Evolutionary conservation across 2,113 vertebrate genomes (phyloP).

Genomic region (Cavia aperea): DNA sequence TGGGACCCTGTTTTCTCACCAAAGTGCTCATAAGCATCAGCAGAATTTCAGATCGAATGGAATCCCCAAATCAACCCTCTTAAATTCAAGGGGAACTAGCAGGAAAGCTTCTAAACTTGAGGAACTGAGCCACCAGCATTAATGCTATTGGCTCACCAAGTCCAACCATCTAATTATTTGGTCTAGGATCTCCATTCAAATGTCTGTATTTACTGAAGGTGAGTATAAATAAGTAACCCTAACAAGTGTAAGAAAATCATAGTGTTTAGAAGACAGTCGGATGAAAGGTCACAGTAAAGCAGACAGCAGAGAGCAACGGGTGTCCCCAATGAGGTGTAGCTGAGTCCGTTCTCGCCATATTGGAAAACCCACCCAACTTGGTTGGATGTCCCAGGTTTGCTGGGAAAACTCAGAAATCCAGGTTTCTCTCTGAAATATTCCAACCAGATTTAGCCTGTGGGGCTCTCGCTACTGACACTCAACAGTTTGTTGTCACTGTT

Average conservation of each 20-base stretch:
- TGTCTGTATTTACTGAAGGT: background rate
- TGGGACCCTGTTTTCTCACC: no score
- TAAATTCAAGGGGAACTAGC: background rate
- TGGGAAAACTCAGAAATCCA: background rate
- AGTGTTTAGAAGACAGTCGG: background rate
- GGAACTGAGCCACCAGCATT: background rate
- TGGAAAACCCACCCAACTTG: background rate
- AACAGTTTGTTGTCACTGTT: background rate
- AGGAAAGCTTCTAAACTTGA: background rate
- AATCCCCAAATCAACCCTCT: background rate
- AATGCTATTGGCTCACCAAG: background rate
- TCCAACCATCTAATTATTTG: accelerated
- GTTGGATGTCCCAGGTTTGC: background rate
- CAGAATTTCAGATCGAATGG: background rate
- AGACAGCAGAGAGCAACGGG: accelerated
- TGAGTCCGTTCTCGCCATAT: accelerated
- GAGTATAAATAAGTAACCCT: background rate
- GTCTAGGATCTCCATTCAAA: background rate
- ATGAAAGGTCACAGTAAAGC: accelerated
- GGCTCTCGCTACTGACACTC: background rate
- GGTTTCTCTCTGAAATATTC: background rate
- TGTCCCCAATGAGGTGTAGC: accelerated
- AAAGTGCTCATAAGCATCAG: background rate
- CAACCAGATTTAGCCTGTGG: background rate
- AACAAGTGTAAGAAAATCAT: background rate